Conservation (phyloP, 2,113 vertebrate genomes). For the Phodopus roborovskii region DNA sequence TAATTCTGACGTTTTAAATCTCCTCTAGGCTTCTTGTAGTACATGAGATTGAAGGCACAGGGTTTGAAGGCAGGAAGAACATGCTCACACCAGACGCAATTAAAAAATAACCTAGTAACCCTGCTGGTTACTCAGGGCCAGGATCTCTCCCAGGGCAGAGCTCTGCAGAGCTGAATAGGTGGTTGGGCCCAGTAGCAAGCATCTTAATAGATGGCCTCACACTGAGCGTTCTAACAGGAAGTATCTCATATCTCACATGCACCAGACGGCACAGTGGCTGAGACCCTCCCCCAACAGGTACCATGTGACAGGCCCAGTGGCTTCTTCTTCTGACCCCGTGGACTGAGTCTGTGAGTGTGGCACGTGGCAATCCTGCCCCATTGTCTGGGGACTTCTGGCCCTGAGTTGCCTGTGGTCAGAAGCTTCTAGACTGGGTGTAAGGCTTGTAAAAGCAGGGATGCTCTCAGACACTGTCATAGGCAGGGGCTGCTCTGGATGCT, state of each 20-base stretch:
- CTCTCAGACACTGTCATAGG: neutral
- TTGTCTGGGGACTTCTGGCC: neutral
- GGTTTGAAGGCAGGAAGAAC: neutral
- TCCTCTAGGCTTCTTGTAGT: too few species aligned
- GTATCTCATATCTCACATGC: too few species aligned
- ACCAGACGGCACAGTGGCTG: neutral
- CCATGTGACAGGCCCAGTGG: neutral
- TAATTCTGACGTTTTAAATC: neutral
- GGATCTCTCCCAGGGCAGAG: neutral
- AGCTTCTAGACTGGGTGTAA: neutral
- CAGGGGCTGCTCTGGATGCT: neutral
- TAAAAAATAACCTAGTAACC: neutral
- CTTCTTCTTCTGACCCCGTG: too few species aligned
- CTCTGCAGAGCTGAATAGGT: neutral
- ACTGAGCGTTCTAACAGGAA: neutral
- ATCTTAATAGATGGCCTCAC: too few species aligned
- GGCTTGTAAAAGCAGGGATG: neutral
- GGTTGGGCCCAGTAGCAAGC: too few species aligned
- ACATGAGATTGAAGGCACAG: too few species aligned
- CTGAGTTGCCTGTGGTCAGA: neutral
- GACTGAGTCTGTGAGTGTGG: too few species aligned
- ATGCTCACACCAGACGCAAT: neutral
- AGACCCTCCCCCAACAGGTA: neutral
- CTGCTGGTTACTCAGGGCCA: rapidly evolving
- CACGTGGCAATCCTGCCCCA: too few species aligned